Evolutionary conservation across 2,797 vertebrate genomes (phyloP), one percentile per base, ranked within the genome.

Genomic region (Carcharodon carcharias): DNA sequence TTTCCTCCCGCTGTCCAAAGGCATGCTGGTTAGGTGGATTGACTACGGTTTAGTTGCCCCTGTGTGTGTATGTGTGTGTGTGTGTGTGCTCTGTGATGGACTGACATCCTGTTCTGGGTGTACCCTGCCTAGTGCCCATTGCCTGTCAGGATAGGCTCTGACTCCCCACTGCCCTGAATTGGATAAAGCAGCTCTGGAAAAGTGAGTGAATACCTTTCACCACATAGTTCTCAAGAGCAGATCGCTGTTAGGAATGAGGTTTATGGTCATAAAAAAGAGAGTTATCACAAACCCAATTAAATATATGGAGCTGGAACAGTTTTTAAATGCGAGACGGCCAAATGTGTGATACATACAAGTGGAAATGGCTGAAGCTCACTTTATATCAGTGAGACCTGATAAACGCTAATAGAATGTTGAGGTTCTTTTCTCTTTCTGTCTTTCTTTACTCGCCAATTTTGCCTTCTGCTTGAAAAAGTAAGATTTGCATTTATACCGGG

Each of bases 181-280:
- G 45, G 45, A 50, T 50, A 50, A 50, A 50, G 45, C 50, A 45
- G 45, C 45, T 50, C 45, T 50, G 45, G 45, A 50, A 50, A 50
- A 50, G 45, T 50, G 45, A 50, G 45, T 1, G 45, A 50, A 50
- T 50, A 50, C 45, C 45, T 50, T 50, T 1, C 65, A 67, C 21
- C 8, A 92, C 89, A 63, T 63, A 63, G 5, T 31, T 92, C 58
- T 63, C 58, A n/a, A n/a, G 61, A 63, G 63, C 35, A 92, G 89
- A 92, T 92, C 89, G 63, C 35, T 92, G 89, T 21, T n/a, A 63
- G 89, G 58, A 63, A 92, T 63, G 35, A n/a, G 89, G 63, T 92
- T 92, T 40, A 92, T n/a, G 16, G 1, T 63, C 58, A 63, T 40
- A 92, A 40, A 40, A 50, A 6, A 40, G 58, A 63, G 35, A 63